Conservation (phyloP, 2,888 invertebrate species). For the Smittia aterrima region DNA sequence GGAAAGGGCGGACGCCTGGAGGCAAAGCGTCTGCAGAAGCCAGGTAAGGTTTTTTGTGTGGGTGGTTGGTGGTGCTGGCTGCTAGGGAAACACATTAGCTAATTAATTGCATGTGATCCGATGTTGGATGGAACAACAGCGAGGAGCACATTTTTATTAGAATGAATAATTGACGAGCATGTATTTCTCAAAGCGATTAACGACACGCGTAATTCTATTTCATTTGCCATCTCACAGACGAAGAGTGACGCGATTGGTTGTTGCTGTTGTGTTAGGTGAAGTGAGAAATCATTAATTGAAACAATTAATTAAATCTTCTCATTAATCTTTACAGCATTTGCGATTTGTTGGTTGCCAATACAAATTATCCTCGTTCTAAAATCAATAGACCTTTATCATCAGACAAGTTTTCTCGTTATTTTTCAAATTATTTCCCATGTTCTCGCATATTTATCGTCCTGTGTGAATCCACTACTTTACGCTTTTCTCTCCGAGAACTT, state of each 20-base stretch:
- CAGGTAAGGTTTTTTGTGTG: conserved; percentile 48
- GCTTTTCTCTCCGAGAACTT: conserved; percentile 94
- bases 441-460: conserved; percentile 89
- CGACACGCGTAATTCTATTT: not conserved
- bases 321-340: conserved; percentile 64
- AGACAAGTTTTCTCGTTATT: conserved; percentile 67
- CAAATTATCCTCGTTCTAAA: conserved; percentile 77
- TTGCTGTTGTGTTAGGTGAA: conserved; percentile 72
- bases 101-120: not conserved
- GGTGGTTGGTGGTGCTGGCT: not conserved
- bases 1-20: conserved; percentile 76
- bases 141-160: not conserved
- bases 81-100: not conserved
- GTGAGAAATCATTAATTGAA: not conserved
- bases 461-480: conserved; percentile 92
- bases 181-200: not conserved
- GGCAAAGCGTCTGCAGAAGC: conserved; percentile 74
- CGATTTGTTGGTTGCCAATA: conserved; percentile 92
- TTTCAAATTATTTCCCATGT: conserved; percentile 77
- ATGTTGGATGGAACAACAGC: not conserved
- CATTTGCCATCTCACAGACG: too few relatives aligned
- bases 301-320: not conserved
- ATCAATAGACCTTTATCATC: conserved; percentile 68
- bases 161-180: not conserved
- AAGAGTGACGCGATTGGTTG: conserved; percentile 87